Evolutionary conservation across 2,888 invertebrate genomes (phyloP), one percentile per base, ranked within the genome.

Genomic region (Clivina fossor): DNA sequence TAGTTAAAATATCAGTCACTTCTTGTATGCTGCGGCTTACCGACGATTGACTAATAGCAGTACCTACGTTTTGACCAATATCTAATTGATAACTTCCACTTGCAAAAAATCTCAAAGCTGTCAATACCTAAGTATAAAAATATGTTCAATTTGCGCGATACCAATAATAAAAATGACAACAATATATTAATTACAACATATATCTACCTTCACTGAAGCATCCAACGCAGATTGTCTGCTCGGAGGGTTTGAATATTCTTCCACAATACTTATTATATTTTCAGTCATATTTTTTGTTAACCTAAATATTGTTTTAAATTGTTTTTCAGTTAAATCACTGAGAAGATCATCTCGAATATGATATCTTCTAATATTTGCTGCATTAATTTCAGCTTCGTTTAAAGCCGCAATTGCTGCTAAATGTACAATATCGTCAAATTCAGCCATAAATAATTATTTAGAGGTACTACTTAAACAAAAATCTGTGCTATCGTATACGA

Each of bases 51-150:
- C 49, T 57, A 9, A 54, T 41, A 8, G 47, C 48, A 5, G 28
- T 41, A 41, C 53, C 49, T 7, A 44, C 26, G 24, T 54, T 48
- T n/a, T 41, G 20, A 11, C 60, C 56, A 24, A 58, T 43, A 33
- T 48, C 48, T 4, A 44, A 3, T 18, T 59, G 57, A 33, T 57
- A 59, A 22, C 59, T 40, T 9, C 59, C 59, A 11, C 33, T 18
- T n/a, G 48, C 59, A 11, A 48, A 37, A 28, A 58, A 58, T 15
- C 51, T 16, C 20, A 58, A 38, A 16, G 54, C 47, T 8, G 57
- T 43, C n/a, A 57, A 37, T 13, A 59, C n/a, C n/a, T n/a, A n/a
- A n/a, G n/a, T n/a, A n/a, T n/a, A n/a, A n/a, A n/a, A n/a, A n/a
- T n/a, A n/a, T n/a, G n/a, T n/a, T n/a, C n/a, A n/a, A n/a, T n/a